Conservation (phyloP, 2,113 vertebrate genomes). For the Scophthalmus maximus region DNA sequence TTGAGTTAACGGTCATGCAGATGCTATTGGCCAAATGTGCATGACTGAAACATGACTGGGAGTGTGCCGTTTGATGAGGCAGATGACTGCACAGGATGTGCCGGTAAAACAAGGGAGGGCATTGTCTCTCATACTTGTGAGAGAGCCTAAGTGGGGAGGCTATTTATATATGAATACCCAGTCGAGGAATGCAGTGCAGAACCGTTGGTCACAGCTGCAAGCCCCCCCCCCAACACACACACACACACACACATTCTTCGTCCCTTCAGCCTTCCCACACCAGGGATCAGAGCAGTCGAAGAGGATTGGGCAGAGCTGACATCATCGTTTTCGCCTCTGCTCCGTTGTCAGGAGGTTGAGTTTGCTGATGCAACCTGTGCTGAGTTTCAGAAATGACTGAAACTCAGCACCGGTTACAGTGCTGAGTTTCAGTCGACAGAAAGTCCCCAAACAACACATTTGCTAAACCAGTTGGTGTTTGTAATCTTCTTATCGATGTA, state of each 20-base stretch:
- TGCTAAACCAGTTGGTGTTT: background rate
- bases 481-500: background rate
- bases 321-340: slow-evolving; percentile 59
- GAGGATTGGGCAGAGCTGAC: slow-evolving; percentile 68
- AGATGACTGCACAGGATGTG: slow-evolving; percentile 77
- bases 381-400: background rate
- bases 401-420: too few species aligned
- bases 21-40: slow-evolving; percentile 47
- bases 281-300: slow-evolving; percentile 14
- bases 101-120: slow-evolving; percentile 65
- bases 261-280: slow-evolving; percentile 15
- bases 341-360: slow-evolving; percentile 69
- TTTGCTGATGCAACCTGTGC: slow-evolving; percentile 77
- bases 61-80: slow-evolving; percentile 59
- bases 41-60: slow-evolving; percentile 54
- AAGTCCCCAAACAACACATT: background rate
- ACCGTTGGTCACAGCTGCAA: slow-evolving; percentile 72
- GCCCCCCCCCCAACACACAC: background rate
- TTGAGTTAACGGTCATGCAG: slow-evolving; percentile 19
- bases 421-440: background rate
- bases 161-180: slow-evolving; percentile 78
- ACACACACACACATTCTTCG: background rate
- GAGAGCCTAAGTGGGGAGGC: slow-evolving; percentile 42
- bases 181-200: slow-evolving; percentile 64
- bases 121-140: slow-evolving; percentile 66